These are phyloP conservation scores for Microtus richardsoni DNA, from an alignment of 2,113 vertebrate genomes.

Conservation along the genomic window DNA sequence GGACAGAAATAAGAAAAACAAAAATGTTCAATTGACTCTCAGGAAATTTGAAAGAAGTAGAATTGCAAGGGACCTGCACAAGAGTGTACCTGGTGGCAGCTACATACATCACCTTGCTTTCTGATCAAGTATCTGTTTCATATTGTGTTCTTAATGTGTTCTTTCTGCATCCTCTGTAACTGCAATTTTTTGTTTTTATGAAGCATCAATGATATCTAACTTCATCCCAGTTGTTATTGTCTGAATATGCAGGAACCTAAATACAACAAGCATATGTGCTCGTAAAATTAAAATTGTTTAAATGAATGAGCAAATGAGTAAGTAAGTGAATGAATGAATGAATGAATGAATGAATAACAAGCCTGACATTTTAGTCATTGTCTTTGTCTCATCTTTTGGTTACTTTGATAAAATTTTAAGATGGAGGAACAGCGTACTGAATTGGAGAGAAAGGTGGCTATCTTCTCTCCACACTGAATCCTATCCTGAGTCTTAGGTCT, in stretches of 20 bases:
- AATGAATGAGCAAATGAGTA: neutral
- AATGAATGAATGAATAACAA: too few species aligned
- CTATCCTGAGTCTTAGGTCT: neutral
- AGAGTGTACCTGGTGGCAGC: rapidly evolving
- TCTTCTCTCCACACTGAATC: neutral
- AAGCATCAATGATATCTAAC: neutral
- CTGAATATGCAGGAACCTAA: neutral
- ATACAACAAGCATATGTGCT: neutral
- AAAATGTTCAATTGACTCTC: neutral
- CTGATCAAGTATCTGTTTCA: neutral
- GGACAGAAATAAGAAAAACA: neutral
- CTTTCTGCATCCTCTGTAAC: neutral
- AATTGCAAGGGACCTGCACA: neutral
- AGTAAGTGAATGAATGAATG: too few species aligned
- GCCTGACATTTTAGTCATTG: neutral
- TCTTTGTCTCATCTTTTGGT: rapidly evolving
- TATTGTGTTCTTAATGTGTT: too few species aligned
- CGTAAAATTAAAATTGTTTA: neutral
- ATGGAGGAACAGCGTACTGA: neutral
- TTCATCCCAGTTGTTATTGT: neutral
- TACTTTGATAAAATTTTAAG: too few species aligned
- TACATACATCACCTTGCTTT: neutral
- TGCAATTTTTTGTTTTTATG: neutral
- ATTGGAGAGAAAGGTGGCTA: neutral
- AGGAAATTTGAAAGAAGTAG: neutral